Evolutionary conservation across 2,888 invertebrate genomes (phyloP), one percentile per base, ranked within the genome.

Genomic region (Dynastes maya): DNA sequence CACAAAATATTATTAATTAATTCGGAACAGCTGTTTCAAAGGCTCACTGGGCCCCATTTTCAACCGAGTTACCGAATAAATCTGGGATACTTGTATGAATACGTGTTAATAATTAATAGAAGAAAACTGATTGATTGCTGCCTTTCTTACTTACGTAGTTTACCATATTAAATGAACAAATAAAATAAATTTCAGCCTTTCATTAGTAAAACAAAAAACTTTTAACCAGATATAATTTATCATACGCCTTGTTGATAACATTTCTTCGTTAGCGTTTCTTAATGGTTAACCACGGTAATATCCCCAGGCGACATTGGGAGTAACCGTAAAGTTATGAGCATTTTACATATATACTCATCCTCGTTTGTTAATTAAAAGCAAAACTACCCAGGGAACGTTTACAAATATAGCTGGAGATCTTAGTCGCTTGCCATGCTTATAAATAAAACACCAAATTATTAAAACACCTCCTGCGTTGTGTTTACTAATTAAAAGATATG

Each of bases 391-490:
- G 16, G 53, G 32, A 27, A 51, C 11, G 29, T 29, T 27, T 16
- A 71, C 71, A 72, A 22, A 45, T 27, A 58, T 22, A 9, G 37
- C 13, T 58, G 37, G 9, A 27, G 40, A 58, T 72, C 11, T 58
- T 72, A 58, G 32, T 11, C 68, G 49, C 65, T 58, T 72, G 37
- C 58, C 58, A 40, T 55, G 32, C 32, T 37, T 72, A 37, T 72
- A 72, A 72, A 72, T 72, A 72, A 58, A 72, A 72, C 45, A 22
- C 72, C 22, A 72, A 58, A 72, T 72, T 72, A 72, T 72, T 72
- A 58, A 58, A 72, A 61, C 72, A 58, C 72, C 72, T 72, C 58
- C 37, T 32, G 58, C 58, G 22, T 11, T 72, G 58, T 58, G 58
- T 72, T 72, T 40, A 58, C 58, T 58, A 58, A 72, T 72, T 72